phyloP scores from a whole-genome alignment of 2,888 invertebrate species.

The Miltochrista miniata region DNA sequence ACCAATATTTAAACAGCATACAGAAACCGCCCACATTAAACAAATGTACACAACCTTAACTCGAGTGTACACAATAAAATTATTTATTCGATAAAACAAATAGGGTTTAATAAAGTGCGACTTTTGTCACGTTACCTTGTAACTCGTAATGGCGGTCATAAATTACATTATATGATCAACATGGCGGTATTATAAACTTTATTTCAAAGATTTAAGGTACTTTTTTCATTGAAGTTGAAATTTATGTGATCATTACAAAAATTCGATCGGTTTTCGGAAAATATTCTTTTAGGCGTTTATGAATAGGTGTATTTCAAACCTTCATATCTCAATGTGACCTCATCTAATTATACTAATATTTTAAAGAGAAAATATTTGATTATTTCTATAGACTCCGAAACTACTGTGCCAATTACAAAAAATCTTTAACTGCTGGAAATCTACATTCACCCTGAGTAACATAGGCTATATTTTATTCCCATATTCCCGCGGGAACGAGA shows the following conservation, averaged over 20 bases:
- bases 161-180: slow-evolving; percentile 43
- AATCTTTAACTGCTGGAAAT: too few relatives aligned
- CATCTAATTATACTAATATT: too few relatives aligned
- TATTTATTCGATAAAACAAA: slow-evolving; percentile 77
- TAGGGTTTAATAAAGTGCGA: slow-evolving; percentile 72
- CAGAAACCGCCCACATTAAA: slow-evolving; percentile 13
- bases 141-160: slow-evolving; percentile 61
- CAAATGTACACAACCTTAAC: slow-evolving; percentile 22
- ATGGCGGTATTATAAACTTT: slow-evolving; percentile 19
- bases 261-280: slow-evolving; percentile 14
- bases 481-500: too few relatives aligned
- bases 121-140: slow-evolving; percentile 72
- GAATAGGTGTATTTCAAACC: too few relatives aligned
- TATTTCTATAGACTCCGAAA: too few relatives aligned
- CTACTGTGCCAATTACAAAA: too few relatives aligned
- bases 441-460: too few relatives aligned
- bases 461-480: too few relatives aligned
- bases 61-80: slow-evolving; percentile 54
- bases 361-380: too few relatives aligned
- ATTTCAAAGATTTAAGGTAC: rapidly evolving
- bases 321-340: too few relatives aligned
- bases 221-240: background rate
- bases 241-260: slow-evolving; percentile 1
- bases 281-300: background rate
- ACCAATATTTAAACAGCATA: slow-evolving; percentile 4